phyloP scores from a whole-genome alignment of 2,888 invertebrate genomes.

The Tyria jacobaeae region DNA sequence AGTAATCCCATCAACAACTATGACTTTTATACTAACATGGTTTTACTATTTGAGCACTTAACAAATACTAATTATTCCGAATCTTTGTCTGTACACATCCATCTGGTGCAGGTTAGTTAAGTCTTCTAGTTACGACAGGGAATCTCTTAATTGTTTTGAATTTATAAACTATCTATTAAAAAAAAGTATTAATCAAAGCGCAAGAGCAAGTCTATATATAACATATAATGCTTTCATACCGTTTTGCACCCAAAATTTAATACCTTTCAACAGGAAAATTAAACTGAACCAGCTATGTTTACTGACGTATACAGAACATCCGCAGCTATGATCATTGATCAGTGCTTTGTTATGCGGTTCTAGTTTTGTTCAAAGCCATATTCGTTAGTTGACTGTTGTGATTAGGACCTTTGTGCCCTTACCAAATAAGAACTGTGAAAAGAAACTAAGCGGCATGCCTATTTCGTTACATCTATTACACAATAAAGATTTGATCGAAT shows the following conservation, averaged over 20 bases:
- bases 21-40: too few relatives aligned
- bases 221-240: too few relatives aligned
- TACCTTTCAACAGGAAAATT: not conserved
- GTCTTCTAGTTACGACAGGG: too few relatives aligned
- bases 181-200: too few relatives aligned
- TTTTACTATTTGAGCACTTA: too few relatives aligned
- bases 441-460: constrained; percentile 11
- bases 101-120: too few relatives aligned
- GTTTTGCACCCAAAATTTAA: not conserved
- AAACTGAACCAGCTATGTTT: not conserved
- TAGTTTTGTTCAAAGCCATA: not conserved
- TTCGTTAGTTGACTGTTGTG: not conserved
- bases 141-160: too few relatives aligned
- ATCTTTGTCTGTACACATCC: too few relatives aligned
- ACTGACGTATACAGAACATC: not conserved
- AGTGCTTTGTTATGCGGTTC: not conserved
- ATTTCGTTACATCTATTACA: constrained; percentile 34
- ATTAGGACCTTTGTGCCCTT: not conserved
- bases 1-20: too few relatives aligned
- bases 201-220: too few relatives aligned
- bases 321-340: not conserved
- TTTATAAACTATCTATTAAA: too few relatives aligned
- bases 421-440: not conserved
- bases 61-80: too few relatives aligned
- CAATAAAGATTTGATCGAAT: constrained; percentile 31